Conservation (phyloP, 2,797 vertebrate genomes). For the Paguma larvata region DNA sequence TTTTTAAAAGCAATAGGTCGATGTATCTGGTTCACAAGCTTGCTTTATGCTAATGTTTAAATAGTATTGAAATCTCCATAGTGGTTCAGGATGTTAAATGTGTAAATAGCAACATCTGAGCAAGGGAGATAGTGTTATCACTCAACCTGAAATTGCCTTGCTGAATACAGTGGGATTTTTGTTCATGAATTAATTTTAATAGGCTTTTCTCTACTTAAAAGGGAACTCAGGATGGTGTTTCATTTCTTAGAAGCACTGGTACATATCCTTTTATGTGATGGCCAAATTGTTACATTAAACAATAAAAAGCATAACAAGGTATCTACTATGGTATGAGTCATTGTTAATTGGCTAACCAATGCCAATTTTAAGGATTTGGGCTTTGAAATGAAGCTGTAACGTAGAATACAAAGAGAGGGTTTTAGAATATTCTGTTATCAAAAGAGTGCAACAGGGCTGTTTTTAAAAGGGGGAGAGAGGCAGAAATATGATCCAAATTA, state of each 20-base stretch:
- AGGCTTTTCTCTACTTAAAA: conserved; percentile 39
- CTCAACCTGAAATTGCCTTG: conserved; percentile 26
- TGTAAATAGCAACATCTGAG: conserved; percentile 48
- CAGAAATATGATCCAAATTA: conserved; percentile 18
- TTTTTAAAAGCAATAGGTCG: background rate
- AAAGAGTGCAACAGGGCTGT: background rate
- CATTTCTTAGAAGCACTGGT: conserved; percentile 19
- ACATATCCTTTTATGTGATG: background rate
- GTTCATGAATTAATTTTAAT: conserved; percentile 57
- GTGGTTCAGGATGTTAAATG: background rate
- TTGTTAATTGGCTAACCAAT: conserved; percentile 36
- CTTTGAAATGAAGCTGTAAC: conserved; percentile 42
- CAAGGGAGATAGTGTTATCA: conserved; percentile 9
- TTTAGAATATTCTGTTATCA: conserved; percentile 17
- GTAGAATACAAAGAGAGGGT: background rate
- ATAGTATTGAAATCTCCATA: background rate
- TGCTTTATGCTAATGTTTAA: background rate
- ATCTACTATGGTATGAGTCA: background rate
- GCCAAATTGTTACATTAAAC: background rate
- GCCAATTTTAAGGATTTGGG: conserved; percentile 32
- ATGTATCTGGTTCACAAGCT: background rate
- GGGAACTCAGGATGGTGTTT: background rate
- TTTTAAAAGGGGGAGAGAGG: background rate
- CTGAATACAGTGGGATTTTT: background rate
- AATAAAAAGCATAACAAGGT: background rate